A percentile compares a stretch with the other conserved stretches of the same genome.
Conservation (phyloP, 2,888 invertebrate species). For the Sinelater perroti region DNA sequence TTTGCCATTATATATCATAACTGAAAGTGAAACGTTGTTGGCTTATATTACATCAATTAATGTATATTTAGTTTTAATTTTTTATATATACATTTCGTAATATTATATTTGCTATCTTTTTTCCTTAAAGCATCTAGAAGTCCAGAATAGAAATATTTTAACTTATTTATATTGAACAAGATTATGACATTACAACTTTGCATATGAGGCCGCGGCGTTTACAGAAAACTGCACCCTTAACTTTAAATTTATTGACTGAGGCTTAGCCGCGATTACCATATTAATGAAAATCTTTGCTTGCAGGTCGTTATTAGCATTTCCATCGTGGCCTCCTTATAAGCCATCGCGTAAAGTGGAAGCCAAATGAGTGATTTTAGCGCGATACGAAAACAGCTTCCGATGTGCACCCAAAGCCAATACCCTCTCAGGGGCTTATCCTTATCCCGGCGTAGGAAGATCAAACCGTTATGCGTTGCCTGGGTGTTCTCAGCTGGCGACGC, state of each 20-base stretch:
- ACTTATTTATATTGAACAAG: too few species aligned
- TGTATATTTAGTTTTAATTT: too few species aligned
- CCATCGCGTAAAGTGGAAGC: constrained; percentile 12
- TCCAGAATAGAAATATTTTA: too few species aligned
- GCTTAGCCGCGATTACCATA: constrained; percentile 4
- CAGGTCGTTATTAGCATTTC: constrained; percentile 16
- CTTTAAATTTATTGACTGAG: constrained; percentile 1
- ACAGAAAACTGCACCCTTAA: too few species aligned
- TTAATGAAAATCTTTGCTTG: constrained; percentile 6
- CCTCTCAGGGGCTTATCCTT: constrained; percentile 5
- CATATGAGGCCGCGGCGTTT: too few species aligned
- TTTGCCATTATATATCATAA: too few species aligned
- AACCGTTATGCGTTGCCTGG: not conserved
- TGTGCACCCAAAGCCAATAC: constrained; percentile 6
- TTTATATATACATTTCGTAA: too few species aligned
- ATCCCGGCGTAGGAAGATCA: constrained; percentile 3
- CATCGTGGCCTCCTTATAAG: constrained; percentile 10
- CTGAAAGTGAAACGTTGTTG: too few species aligned
- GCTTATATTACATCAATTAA: too few species aligned
- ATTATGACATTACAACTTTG: too few species aligned
- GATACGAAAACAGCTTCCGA: constrained; percentile 14
- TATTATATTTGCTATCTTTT: too few species aligned
- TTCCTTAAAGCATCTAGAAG: too few species aligned
- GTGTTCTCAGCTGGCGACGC: not conserved
- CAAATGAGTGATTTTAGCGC: constrained; percentile 13